A percentile compares a stretch with the other conserved stretches of the same genome.
Evolutionary conservation across 2,113 vertebrate genomes (phyloP).

Genomic region (Chaetodon auriga): DNA sequence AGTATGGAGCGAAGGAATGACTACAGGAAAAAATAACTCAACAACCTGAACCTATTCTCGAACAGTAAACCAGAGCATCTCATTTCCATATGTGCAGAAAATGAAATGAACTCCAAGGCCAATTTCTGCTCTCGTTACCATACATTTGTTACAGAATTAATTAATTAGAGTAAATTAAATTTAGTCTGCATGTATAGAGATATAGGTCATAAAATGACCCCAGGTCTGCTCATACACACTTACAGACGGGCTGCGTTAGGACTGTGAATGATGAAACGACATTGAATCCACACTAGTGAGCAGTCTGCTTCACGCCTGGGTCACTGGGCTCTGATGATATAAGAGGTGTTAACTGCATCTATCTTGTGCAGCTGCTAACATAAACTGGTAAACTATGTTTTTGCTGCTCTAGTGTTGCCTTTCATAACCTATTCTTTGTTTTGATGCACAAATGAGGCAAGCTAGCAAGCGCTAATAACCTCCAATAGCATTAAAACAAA

Average conservation of each 20-base stretch:
- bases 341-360: background rate
- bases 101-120: slow-evolving; percentile 24
- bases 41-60: background rate
- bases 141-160: background rate
- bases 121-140: slow-evolving; percentile 21
- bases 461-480: too few relatives aligned
- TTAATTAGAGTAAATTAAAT: slow-evolving; percentile 36
- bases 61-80: background rate
- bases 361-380: background rate
- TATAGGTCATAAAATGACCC: slow-evolving; percentile 52
- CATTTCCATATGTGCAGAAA: slow-evolving; percentile 18
- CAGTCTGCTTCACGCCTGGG: background rate
- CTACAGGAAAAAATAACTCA: background rate
- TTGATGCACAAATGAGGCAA: background rate
- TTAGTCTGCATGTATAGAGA: slow-evolving; percentile 22
- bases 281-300: background rate
- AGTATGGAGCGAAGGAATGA: background rate
- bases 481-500: background rate
- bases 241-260: background rate
- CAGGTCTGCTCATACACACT: slow-evolving; percentile 22
- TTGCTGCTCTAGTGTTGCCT: background rate
- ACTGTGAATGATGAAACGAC: background rate
- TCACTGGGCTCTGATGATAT: background rate
- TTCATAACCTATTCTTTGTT: background rate
- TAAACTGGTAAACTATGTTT: background rate